Evolutionary conservation across 2,797 vertebrate genomes (phyloP).

Genomic region (Erethizon dorsatum): DNA sequence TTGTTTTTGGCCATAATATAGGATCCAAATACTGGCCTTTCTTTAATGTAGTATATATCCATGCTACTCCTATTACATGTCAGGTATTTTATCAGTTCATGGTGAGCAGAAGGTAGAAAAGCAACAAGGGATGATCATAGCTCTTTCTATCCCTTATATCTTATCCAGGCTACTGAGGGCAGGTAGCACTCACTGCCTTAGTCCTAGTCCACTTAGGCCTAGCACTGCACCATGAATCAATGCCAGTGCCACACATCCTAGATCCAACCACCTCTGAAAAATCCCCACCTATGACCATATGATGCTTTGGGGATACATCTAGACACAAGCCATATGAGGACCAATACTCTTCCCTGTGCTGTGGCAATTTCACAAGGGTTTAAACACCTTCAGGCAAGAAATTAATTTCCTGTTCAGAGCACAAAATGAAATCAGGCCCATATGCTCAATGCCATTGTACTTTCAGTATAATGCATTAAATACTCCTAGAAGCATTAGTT

Average conservation of each 20-base stretch:
- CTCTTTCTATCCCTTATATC: background rate
- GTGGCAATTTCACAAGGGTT: background rate
- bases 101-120: background rate
- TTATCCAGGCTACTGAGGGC: background rate
- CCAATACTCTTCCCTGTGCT: background rate
- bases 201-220: background rate
- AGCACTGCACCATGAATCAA: background rate
- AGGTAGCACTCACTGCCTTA: background rate
- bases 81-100: background rate
- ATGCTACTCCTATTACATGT: background rate
- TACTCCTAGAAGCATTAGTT: conserved; percentile 38
- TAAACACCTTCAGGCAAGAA: conserved; percentile 27
- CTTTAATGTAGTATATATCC: background rate
- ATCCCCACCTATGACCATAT: background rate
- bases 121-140: background rate
- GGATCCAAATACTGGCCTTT: background rate
- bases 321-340: background rate
- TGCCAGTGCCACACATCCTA: background rate
- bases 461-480: conserved; percentile 15
- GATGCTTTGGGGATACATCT: background rate
- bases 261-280: background rate
- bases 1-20: background rate
- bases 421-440: conserved; percentile 62
- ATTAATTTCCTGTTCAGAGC: conserved; percentile 68
- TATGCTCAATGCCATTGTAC: conserved; percentile 45